Conservation (phyloP, 2,113 vertebrate genomes). For the Sinocyclocheilus grahami region DNA sequence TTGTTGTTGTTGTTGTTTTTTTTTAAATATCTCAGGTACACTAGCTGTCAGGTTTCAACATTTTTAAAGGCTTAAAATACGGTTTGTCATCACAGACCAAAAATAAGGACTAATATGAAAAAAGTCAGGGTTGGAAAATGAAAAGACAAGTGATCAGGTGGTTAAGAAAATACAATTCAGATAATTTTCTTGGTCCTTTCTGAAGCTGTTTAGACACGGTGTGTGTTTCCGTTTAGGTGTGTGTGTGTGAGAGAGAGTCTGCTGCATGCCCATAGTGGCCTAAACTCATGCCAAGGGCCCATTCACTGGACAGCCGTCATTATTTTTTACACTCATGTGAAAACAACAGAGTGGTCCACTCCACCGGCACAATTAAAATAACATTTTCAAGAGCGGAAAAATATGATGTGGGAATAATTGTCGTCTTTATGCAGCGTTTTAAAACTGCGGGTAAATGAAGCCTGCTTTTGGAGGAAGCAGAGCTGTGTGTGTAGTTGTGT, state of each 20-base stretch:
- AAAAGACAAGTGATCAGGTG: neutral
- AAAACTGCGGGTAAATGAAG: slow-evolving; percentile 57
- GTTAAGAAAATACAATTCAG: neutral
- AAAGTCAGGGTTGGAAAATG: neutral
- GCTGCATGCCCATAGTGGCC: slow-evolving; percentile 31
- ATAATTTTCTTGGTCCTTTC: neutral
- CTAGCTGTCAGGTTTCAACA: neutral
- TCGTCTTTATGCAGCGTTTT: slow-evolving; percentile 60
- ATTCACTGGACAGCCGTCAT: slow-evolving; percentile 57
- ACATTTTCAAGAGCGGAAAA: slow-evolving; percentile 66
- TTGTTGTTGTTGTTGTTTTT: too few species aligned
- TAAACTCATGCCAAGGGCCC: slow-evolving; percentile 54
- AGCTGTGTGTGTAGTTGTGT: slow-evolving; percentile 19
- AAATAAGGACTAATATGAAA: neutral
- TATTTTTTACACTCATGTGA: slow-evolving; percentile 67
- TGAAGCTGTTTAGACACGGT: neutral
- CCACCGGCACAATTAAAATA: slow-evolving; percentile 64
- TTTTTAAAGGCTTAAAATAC: neutral
- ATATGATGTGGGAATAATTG: slow-evolving; percentile 67
- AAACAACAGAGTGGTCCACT: slow-evolving; percentile 65
- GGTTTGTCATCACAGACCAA: neutral
- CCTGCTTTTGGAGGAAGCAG: slow-evolving; percentile 52
- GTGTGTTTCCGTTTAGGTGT: neutral
- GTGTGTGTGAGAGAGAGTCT: neutral
- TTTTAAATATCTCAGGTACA: slow-evolving; percentile 15